Evolutionary conservation across 2,113 vertebrate species (phyloP), one percentile per base, ranked within the genome.

Genomic region (Gulo gulo): DNA sequence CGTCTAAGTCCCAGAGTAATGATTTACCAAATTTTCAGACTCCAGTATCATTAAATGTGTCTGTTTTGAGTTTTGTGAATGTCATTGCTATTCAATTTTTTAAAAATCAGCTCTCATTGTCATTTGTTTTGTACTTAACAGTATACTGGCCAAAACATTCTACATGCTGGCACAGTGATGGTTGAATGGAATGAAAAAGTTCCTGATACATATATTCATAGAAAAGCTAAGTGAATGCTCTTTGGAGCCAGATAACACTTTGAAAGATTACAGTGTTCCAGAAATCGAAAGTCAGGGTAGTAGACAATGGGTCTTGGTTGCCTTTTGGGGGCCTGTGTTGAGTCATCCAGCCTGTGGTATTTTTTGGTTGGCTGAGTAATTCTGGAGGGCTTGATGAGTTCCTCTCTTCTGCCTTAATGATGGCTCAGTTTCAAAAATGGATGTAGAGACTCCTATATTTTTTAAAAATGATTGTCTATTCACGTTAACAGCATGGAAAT

Each of bases 11-110:
- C 9, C 36, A 78, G 42, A 45, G 42, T 81, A 39, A 91, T 55
- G 87, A 16, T 85, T 79, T 82, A 61, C 42, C 52, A 63, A 95
- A 57, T 73, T 74, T 93, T 10, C 47, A 97, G 52, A 59, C 47
- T 95, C 69, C 86, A 83, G 23, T 91, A 90, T 84, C 42, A 78
- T 47, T 80, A 94, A 91, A 88, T 95, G 42, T 61, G 10, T 94
- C 45, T 95, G 73, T 71, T 98, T 94, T 96, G 85, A 95, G 78
- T 97, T 97, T 91, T 4, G 4, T 73, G 42, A 92, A 82, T 91
- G 18, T 78, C 91, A 52, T 79, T 95, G 76, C 71, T 95, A 47
- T 94, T 97, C 88, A 95, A 45, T 61, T 45, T 50, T 50, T 61
- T 34, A 63, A 55, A 52, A 69, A 88, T 93, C n/a, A 10, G 8